phyloP scores from a whole-genome alignment of 1,140 invertebrate genomes.

The Agrypnia vestita region DNA sequence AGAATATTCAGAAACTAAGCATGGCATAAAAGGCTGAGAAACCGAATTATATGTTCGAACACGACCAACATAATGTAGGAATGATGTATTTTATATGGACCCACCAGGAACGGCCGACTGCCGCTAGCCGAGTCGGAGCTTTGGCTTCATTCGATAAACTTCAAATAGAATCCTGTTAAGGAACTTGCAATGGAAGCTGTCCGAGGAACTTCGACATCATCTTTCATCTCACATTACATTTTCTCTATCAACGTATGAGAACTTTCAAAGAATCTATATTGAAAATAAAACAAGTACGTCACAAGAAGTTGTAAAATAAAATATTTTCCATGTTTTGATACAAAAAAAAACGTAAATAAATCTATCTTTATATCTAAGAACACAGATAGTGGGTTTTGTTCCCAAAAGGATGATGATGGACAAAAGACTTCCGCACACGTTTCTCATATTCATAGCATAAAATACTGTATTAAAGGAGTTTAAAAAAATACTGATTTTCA shows the following conservation, averaged over 20 bases:
- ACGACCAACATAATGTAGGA: neutral
- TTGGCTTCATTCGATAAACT: slow-evolving; percentile 39
- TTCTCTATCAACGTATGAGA: neutral
- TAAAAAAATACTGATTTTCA: too few species aligned
- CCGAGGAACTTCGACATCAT: slow-evolving; percentile 6
- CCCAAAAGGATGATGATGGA: too few species aligned
- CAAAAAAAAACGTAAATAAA: too few species aligned
- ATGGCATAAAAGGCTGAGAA: neutral
- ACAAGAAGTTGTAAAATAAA: too few species aligned
- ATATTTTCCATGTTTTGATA: too few species aligned
- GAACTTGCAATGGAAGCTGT: slow-evolving; percentile 10
- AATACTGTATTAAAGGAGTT: too few species aligned
- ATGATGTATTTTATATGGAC: neutral
- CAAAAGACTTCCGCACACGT: too few species aligned
- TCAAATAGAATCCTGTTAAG: slow-evolving; percentile 39
- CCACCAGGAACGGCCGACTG: slow-evolving; percentile 23
- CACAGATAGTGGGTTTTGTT: too few species aligned
- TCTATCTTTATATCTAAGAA: too few species aligned
- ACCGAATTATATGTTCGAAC: slow-evolving; percentile 18
- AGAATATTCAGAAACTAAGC: neutral
- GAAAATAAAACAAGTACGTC: too few species aligned
- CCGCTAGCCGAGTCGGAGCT: slow-evolving; percentile 57
- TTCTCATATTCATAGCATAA: too few species aligned
- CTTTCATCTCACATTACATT: slow-evolving; percentile 2
- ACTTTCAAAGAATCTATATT: too few species aligned